These are phyloP conservation scores for Enteromius mattozi DNA, from an alignment of 2,797 vertebrate species.

Conservation along the genomic window DNA sequence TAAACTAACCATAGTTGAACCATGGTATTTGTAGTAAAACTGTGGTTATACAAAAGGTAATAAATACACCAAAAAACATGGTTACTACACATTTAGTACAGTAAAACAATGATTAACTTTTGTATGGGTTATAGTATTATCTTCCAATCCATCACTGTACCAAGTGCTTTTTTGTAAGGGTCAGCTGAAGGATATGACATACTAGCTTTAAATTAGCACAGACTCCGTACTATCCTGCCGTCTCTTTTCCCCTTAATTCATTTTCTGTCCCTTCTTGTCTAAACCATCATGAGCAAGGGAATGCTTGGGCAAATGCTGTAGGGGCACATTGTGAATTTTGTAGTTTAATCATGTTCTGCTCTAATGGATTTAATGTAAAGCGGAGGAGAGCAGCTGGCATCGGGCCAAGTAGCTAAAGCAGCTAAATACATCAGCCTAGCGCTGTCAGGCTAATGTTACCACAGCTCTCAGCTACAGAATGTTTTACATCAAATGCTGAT, in stretches of 20 bases:
- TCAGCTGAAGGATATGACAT: background rate
- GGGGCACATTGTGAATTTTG: conserved; percentile 38
- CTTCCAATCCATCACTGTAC: background rate
- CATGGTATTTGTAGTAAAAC: no score
- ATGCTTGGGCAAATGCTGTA: conserved; percentile 25
- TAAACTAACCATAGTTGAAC: no score
- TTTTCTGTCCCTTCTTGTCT: conserved; percentile 29
- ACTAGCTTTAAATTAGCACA: conserved; percentile 9
- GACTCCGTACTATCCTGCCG: background rate
- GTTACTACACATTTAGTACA: no score
- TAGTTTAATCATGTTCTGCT: conserved; percentile 50
- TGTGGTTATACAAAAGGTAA: no score
- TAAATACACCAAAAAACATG: no score
- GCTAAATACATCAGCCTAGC: conserved; percentile 24
- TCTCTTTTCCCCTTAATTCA: background rate
- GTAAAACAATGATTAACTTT: no score
- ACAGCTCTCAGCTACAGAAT: background rate
- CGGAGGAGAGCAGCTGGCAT: conserved; percentile 41
- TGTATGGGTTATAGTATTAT: background rate
- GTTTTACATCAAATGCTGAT: conserved; percentile 14
- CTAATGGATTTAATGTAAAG: conserved; percentile 54
- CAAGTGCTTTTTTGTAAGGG: background rate
- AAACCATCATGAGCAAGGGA: conserved; percentile 1
- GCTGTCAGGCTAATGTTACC: conserved; percentile 23
- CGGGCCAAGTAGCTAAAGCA: conserved; percentile 36